Evolutionary conservation across 1,140 invertebrate species (phyloP).

Genomic region (Melanaphis sacchari): DNA sequence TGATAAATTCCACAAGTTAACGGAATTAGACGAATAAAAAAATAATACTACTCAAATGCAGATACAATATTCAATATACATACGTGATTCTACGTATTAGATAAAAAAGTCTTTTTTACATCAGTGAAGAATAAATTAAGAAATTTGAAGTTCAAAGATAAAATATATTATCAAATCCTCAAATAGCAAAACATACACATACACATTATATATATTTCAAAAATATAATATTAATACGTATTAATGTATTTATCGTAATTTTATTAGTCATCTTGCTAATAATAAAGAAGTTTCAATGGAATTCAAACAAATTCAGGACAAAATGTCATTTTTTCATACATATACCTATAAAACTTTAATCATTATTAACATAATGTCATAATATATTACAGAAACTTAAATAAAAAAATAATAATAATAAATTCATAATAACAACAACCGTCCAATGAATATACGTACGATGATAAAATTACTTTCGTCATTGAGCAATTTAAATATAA

Average conservation of each 20-base stretch:
- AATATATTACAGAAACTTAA: too few relatives aligned
- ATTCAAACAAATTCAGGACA: background rate
- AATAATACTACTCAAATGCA: background rate
- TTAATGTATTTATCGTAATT: background rate
- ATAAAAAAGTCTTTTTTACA: background rate
- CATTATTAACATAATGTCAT: background rate
- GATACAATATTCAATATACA: background rate
- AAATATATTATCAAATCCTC: background rate
- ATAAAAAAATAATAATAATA: background rate
- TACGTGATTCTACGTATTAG: background rate
- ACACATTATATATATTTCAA: background rate
- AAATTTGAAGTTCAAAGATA: background rate
- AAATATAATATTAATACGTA: background rate
- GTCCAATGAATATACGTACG: background rate
- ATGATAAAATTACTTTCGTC: background rate
- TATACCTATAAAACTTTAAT: background rate
- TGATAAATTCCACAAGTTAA: background rate
- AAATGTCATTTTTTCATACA: background rate
- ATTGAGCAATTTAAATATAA: background rate
- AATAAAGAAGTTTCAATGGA: background rate
- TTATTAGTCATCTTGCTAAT: background rate
- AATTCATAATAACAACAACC: background rate
- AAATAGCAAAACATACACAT: background rate
- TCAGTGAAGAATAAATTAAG: background rate
- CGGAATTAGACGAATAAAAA: background rate